Base-by-base conservation (phyloP, 2,113 vertebrate genomes). In the Cyprinodon tularosa region DNA sequence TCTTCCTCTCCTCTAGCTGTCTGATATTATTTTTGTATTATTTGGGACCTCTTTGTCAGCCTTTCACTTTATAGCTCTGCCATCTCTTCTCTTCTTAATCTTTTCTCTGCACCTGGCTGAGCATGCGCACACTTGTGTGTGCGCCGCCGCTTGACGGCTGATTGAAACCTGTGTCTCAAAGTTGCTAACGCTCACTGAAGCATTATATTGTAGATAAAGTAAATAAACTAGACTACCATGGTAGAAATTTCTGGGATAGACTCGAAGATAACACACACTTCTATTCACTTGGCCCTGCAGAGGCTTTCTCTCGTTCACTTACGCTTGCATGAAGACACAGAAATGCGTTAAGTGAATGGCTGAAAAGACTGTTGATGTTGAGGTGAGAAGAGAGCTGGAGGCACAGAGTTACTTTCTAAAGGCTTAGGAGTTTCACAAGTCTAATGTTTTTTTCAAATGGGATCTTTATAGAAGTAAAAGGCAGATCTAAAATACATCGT, bases 201-300 rank as follows among this genome's bases (percentile, higher is more conserved):
- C 96, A 95, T 97, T 97, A 96, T 96, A 97, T 97, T 96, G 96
- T 95, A 96, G 96, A 95, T 96, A 95, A 96, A 96, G 96, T 97
- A 97, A 98, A 98, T 97, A 98, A 97, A 97, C 95, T 95, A 94
- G 96, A 93, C 94, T 95, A 94, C 93, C 91, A 89, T 95, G 94
- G 93, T 95, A 96, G 95, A 94, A 93, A 95, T 96, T 93, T 93
- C 90, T 94, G 94, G 95, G 96, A 96, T 96, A 93, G 95, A 95
- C 94, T 95, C 93, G 91, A 91, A 95, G 93, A 92, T 83, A 83
- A 74, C 68, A 74, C 77, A 60, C 73, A 64, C 57, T 64, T 77
- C n/a, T 48, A 42, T 68, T 60, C 70, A 37, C 29, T 48, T 72
- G 63, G 48, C 44, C 64, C 45, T 13, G 36, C 68, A 71, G 47